Evolutionary conservation across 2,888 invertebrate species (phyloP).

Genomic region (Epinotia ramella): DNA sequence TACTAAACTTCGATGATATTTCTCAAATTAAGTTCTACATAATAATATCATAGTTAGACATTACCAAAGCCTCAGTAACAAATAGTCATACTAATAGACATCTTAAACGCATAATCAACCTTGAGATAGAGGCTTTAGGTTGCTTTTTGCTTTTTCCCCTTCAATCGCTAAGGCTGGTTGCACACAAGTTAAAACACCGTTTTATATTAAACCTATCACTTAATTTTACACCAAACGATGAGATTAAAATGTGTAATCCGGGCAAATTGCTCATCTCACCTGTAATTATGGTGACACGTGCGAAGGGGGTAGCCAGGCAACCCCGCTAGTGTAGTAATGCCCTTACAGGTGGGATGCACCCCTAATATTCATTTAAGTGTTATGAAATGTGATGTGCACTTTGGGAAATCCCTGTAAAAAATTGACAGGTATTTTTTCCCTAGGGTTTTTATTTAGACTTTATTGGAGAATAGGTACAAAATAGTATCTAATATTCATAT

Average conservation of each 20-base stretch:
- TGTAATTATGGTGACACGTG: constrained; percentile 71
- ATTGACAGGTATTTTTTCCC: too few species aligned
- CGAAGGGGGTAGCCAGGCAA: constrained; percentile 70
- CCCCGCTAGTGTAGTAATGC: constrained; percentile 60
- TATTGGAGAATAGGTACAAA: too few species aligned
- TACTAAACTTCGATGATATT: not conserved
- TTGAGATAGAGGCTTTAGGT: not conserved
- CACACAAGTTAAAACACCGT: constrained; percentile 30
- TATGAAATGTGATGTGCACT: constrained; percentile 26
- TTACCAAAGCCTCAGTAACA: not conserved
- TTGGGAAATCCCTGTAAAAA: not conserved
- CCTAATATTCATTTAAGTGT: constrained; percentile 27
- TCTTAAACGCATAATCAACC: not conserved
- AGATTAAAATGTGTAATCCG: constrained; percentile 75
- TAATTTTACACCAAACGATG: constrained; percentile 55
- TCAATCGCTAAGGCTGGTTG: not conserved
- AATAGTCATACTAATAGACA: not conserved
- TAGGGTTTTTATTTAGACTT: too few species aligned
- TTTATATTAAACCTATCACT: constrained; percentile 31
- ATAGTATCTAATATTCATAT: too few species aligned
- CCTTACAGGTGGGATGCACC: constrained; percentile 36
- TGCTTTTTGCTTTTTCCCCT: not conserved
- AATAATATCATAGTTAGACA: not conserved
- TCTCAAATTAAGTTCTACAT: not conserved
- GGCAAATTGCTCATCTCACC: constrained; percentile 76